These are phyloP conservation scores for Xanthorhoe designata DNA, from an alignment of 2,888 invertebrate genomes.

Conservation along the genomic window DNA sequence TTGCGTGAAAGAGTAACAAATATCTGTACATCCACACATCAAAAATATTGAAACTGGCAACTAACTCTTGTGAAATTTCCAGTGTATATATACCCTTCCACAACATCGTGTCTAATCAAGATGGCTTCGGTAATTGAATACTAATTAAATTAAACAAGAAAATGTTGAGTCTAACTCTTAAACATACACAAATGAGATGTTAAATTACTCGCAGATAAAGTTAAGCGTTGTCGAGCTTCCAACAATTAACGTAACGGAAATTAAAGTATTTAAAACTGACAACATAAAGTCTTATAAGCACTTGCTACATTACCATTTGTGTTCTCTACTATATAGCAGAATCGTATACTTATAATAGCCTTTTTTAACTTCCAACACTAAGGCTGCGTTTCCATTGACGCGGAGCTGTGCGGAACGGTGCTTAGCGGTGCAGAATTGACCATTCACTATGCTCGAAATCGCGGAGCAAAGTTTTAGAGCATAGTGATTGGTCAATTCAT, in stretches of 20 bases:
- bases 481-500: no score
- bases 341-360: no score
- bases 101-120: background rate
- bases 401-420: no score
- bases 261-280: background rate
- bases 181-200: background rate
- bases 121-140: constrained; percentile 8
- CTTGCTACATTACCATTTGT: background rate
- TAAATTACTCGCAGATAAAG: background rate
- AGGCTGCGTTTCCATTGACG: no score
- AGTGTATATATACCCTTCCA: background rate
- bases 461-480: no score
- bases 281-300: background rate
- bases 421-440: no score
- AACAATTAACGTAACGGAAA: background rate
- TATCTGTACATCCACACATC: no score
- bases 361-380: no score
- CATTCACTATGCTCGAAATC: no score
- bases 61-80: background rate
- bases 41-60: no score
- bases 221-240: background rate
- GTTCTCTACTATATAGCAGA: no score
- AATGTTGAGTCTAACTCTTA: background rate
- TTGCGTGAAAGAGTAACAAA: no score
- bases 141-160: constrained; percentile 10